A percentile compares a stretch with the other conserved stretches of the same genome.
Evolutionary conservation across 2,113 vertebrate species (phyloP).

Genomic region (Trichomycterus rosablanca): DNA sequence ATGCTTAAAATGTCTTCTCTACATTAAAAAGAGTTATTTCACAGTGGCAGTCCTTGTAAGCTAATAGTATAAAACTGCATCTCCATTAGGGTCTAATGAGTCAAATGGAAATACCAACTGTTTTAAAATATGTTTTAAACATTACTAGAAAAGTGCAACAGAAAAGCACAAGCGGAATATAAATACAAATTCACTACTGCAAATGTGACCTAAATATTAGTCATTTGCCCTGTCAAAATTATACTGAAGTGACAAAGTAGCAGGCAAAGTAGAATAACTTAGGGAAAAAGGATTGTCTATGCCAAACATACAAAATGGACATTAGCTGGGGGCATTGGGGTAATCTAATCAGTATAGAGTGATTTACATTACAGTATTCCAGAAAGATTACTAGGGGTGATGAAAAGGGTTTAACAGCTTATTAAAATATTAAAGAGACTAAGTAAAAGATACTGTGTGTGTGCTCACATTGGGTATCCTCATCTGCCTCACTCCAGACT

Average conservation of each 20-base stretch:
- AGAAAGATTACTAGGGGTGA: constrained; percentile 52
- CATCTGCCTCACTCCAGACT: constrained; percentile 41
- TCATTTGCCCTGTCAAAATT: background rate
- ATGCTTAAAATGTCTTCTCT: too few species aligned
- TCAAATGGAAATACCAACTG: too few species aligned
- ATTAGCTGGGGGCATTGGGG: constrained; percentile 40
- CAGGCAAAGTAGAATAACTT: too few species aligned
- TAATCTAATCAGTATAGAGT: constrained; percentile 56
- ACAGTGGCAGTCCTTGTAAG: too few species aligned
- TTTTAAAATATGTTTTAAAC: too few species aligned
- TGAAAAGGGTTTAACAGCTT: constrained; percentile 59
- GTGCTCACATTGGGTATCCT: constrained; percentile 1
- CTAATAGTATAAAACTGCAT: too few species aligned
- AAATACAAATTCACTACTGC: background rate
- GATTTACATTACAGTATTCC: constrained; percentile 54
- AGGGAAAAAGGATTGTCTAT: too few species aligned
- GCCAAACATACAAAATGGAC: too few species aligned
- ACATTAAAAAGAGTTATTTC: too few species aligned
- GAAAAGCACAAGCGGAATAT: background rate
- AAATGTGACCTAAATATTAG: background rate
- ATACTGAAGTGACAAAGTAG: constrained; percentile 1
- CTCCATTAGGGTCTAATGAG: too few species aligned
- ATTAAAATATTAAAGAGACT: constrained; percentile 47
- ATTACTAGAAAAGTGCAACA: too few species aligned
- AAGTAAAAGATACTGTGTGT: constrained; percentile 34